A percentile compares a stretch with the other conserved stretches of the same genome.
Conservation (phyloP, 1,140 invertebrate species). For the Scaptomyza graminum region DNA sequence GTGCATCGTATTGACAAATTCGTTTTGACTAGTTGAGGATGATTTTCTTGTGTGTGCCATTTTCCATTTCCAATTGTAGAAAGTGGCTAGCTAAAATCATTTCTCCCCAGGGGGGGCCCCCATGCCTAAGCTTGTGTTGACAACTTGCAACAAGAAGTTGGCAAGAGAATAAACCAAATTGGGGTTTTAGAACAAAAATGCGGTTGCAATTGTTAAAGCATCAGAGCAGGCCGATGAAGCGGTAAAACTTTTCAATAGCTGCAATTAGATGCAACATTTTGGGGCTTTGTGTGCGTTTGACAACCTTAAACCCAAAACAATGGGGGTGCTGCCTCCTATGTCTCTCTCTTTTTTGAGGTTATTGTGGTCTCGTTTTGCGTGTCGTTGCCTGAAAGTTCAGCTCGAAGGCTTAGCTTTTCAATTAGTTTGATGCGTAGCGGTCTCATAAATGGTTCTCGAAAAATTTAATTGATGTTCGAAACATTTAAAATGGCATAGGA, state of each 20-base stretch:
- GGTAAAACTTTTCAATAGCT: conserved; percentile 60
- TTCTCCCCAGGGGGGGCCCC: too few relatives aligned
- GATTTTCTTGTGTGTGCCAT: conserved; percentile 9
- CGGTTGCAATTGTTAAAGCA: conserved; percentile 33
- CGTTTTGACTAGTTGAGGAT: conserved; percentile 16
- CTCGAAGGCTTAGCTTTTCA: conserved; percentile 65
- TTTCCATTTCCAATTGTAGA: conserved; percentile 12
- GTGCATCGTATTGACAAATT: conserved; percentile 48
- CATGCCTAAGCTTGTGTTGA: neutral
- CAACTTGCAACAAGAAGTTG: conserved; percentile 44
- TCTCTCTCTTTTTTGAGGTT: neutral
- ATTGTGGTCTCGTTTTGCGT: conserved; percentile 10
- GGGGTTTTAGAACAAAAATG: conserved; percentile 38
- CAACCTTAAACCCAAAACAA: conserved; percentile 6
- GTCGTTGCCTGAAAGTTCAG: conserved; percentile 18
- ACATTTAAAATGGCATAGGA: neutral
- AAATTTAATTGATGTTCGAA: neutral
- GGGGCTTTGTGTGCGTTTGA: conserved; percentile 63
- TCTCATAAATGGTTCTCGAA: conserved; percentile 49
- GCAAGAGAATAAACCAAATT: conserved; percentile 74
- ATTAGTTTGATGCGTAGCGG: conserved; percentile 64
- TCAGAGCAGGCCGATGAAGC: conserved; percentile 5
- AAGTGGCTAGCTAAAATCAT: neutral
- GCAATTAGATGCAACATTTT: conserved; percentile 77
- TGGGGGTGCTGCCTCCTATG: neutral